A percentile compares a stretch with the other conserved stretches of the same genome.
phyloP scores from a whole-genome alignment of 1,140 invertebrate genomes.

The Tyrophagus putrescentiae region DNA sequence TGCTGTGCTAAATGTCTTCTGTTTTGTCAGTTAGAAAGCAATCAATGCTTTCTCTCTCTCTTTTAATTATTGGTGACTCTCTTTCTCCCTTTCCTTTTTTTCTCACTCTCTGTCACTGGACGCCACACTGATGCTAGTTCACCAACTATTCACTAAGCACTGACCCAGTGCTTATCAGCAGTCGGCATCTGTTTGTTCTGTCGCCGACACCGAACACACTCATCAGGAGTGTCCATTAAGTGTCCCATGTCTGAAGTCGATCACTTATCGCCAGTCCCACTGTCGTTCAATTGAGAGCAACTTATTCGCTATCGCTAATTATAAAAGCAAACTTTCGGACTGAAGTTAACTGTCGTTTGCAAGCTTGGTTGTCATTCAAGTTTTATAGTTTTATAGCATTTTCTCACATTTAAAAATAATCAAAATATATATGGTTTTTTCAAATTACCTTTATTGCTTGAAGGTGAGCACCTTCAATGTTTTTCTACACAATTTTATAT shows the following conservation, averaged over 20 bases:
- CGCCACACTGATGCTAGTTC: too few species aligned
- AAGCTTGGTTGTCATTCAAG: neutral
- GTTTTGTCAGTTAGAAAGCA: too few species aligned
- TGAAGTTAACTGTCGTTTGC: neutral
- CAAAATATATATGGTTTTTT: neutral
- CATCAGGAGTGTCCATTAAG: neutral
- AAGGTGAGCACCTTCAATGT: too few species aligned
- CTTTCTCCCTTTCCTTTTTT: too few species aligned
- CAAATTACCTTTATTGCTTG: neutral
- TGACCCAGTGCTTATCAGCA: neutral
- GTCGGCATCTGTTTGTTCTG: neutral
- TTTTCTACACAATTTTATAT: too few species aligned
- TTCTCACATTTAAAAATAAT: conserved; percentile 5
- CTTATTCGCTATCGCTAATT: conserved; percentile 5
- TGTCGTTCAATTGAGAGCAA: too few species aligned
- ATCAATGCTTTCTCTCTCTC: too few species aligned
- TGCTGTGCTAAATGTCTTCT: too few species aligned
- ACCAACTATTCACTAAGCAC: neutral
- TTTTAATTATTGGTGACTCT: too few species aligned
- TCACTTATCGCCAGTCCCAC: neutral
- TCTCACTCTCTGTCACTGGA: too few species aligned
- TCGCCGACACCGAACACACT: neutral
- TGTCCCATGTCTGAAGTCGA: neutral
- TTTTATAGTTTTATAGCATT: conserved; percentile 7
- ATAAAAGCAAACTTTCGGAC: neutral